Conservation (phyloP, 2,888 invertebrate genomes). For the Phaedon cochleariae region DNA sequence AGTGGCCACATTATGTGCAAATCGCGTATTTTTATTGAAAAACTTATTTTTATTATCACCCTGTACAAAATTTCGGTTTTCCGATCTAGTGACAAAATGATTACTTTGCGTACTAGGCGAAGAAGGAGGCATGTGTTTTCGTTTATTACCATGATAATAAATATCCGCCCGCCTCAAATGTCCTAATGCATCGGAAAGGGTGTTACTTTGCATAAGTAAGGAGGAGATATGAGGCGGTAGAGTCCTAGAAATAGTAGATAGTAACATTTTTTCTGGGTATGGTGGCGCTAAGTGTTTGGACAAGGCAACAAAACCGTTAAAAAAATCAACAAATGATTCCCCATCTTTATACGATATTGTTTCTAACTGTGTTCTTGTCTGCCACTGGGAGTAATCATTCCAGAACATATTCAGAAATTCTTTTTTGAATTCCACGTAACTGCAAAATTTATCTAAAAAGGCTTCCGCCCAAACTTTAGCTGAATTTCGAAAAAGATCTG, state of each 20-base stretch:
- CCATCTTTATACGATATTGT: neutral
- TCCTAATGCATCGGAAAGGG: neutral
- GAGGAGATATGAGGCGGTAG: neutral
- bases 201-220: neutral
- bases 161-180: neutral
- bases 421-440: neutral
- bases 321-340: neutral
- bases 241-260: neutral
- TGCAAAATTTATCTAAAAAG: neutral
- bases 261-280: conserved; percentile 1
- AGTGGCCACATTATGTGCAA: neutral
- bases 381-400: neutral
- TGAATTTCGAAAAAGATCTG: neutral
- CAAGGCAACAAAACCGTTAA: neutral
- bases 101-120: no score
- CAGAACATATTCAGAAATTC: neutral
- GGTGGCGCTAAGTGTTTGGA: conserved; percentile 1
- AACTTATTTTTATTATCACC: neutral
- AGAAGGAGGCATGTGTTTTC: no score
- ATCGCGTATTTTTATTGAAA: neutral
- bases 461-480: neutral
- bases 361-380: neutral
- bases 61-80: neutral
- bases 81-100: neutral
- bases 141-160: neutral